Percentiles rank a stretch among this genome's conserved stretches.
phyloP scores from a whole-genome alignment of 2,888 invertebrate genomes.

The Thalpophila matura region DNA sequence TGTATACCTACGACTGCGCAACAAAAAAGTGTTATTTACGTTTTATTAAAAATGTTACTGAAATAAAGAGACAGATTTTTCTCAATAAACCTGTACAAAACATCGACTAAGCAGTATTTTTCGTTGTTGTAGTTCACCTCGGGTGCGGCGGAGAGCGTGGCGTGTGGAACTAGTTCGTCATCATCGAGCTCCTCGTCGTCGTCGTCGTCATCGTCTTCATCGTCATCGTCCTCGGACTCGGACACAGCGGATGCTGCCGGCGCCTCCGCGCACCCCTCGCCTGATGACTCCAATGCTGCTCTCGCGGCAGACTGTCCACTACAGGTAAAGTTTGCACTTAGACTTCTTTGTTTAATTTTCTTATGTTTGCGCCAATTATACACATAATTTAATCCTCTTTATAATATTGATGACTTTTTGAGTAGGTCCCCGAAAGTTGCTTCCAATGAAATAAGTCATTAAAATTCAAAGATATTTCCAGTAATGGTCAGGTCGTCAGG shows the following conservation, averaged over 20 bases:
- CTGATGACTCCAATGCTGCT: conserved; percentile 90
- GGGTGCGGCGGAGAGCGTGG: conserved; percentile 80
- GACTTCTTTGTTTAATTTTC: conserved; percentile 33
- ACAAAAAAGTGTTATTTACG: conserved; percentile 1
- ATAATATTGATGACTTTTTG: neutral
- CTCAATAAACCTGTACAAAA: neutral
- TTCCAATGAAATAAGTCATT: neutral
- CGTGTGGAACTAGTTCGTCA: conserved; percentile 84
- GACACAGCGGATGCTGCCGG: conserved; percentile 85
- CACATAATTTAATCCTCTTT: neutral
- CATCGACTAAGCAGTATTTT: conserved; percentile 5
- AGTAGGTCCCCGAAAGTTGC: neutral
- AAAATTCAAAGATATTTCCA: conserved; percentile 8
- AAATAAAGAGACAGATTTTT: too few relatives aligned
- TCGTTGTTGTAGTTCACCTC: conserved; percentile 78
- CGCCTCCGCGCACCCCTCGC: conserved; percentile 81
- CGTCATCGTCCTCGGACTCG: conserved; percentile 86
- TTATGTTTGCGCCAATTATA: neutral
- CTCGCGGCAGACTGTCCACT: conserved; percentile 90
- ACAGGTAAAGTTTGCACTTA: conserved; percentile 81
- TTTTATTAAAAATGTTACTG: too few relatives aligned
- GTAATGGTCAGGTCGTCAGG: conserved; percentile 13
- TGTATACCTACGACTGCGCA: conserved; percentile 12
- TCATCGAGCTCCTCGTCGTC: conserved; percentile 86
- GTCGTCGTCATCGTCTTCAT: conserved; percentile 86